Evolutionary conservation across 2,113 vertebrate genomes (phyloP).

Genomic region (Chascanopsetta lugubris): DNA sequence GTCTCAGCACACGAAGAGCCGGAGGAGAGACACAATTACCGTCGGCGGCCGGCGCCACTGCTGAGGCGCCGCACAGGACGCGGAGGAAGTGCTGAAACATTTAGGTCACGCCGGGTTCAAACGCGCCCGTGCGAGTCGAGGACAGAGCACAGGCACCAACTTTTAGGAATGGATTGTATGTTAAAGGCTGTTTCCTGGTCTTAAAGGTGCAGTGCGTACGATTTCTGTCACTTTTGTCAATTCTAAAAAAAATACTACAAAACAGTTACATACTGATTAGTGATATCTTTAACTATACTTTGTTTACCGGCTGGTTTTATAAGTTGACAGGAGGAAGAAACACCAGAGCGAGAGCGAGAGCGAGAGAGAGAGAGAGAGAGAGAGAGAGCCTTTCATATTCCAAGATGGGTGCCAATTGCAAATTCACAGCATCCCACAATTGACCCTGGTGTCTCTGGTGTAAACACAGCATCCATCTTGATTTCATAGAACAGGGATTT

Average conservation of each 20-base stretch:
- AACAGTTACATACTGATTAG: no score
- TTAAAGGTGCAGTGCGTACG: no score
- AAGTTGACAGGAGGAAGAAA: no score
- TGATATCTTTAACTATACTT: no score
- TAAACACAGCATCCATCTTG: slow-evolving; percentile 12
- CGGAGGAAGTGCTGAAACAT: slow-evolving; percentile 50
- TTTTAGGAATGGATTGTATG: no score
- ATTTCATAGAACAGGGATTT: slow-evolving; percentile 14
- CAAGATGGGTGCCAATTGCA: background rate
- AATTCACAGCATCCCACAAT: slow-evolving; percentile 8
- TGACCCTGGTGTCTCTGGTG: slow-evolving; percentile 2
- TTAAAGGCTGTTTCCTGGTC: no score
- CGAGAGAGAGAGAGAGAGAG: no score
- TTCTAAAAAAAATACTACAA: no score
- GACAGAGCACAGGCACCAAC: slow-evolving; percentile 8
- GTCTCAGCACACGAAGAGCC: slow-evolving; percentile 59
- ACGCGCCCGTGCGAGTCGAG: slow-evolving; percentile 14
- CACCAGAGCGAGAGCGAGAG: no score
- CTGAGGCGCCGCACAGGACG: slow-evolving; percentile 40
- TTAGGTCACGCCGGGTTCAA: slow-evolving; percentile 56
- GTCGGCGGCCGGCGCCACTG: slow-evolving; percentile 22
- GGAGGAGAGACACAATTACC: slow-evolving; percentile 56
- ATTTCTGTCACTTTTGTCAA: no score
- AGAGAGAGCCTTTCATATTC: background rate
- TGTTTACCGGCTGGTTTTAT: no score